Evolutionary conservation across 2,113 vertebrate species (phyloP), one percentile per base, ranked within the genome.

Genomic region (Peromyscus maniculatus): DNA sequence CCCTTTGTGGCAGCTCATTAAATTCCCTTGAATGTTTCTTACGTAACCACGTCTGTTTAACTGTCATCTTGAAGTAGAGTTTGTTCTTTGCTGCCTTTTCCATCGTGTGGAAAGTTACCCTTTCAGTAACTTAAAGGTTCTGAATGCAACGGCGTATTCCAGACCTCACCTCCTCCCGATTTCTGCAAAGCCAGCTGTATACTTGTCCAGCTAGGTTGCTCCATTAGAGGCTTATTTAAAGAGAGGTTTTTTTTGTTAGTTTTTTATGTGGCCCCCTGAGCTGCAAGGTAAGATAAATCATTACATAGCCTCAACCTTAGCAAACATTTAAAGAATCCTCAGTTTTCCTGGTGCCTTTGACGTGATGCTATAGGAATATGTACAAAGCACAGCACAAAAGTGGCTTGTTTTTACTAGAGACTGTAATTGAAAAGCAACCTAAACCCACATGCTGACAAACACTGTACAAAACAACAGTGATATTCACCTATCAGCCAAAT

Each of bases 21-120:
- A 95, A 95, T 94, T 94, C 87, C 87, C 39, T 95, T 97, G 86
- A 89, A 87, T 79, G 71, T 96, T 97, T 94, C 94, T 96, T 96
- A 97, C 17, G 57, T 97, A 96, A 97, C 91, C 43, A 59, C 11
- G 82, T 90, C 57, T 95, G 52, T 77, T 94, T 95, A 95, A 96
- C 83, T 95, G 80, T 89, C 94, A 87, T 79, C 69, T 94, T 93
- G 91, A 95, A 97, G 79, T 89, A 82, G 62, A 83, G 69, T 93
- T 96, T 69, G 71, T 57, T 75, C 49, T 77, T 89, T 92, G 86
- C 43, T 79, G 49, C 57, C 36, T 92, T 92, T 91, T 59, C 39
- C 67, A 80, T 49, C 78, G 39, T 49, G 49, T 36, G 74, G 17
- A 57, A 82, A 89, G 59, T 95, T 91, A n/a, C 26, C 67, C 71